Percentiles rank a stretch among this genome's conserved stretches.
Conservation (phyloP, 64 coral and sea anemone species). For the Pocillopora damicornis region DNA sequence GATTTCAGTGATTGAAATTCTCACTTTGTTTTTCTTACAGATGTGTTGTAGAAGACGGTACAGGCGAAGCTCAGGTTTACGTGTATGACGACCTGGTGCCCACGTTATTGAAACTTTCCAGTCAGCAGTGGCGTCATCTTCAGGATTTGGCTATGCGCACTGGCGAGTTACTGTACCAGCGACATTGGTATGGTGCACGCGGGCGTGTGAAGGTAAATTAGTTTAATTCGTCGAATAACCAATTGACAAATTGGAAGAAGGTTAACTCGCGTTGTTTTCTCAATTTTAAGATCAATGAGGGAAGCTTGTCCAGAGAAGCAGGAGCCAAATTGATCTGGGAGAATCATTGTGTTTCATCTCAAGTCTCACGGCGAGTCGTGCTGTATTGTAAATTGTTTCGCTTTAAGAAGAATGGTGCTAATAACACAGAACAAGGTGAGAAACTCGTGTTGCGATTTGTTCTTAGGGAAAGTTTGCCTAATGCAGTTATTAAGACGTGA, state of each 20-base stretch:
- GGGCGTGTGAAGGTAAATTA: slow-evolving; percentile 3
- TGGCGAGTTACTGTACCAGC: slow-evolving; percentile 71
- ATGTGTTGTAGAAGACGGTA: slow-evolving; percentile 79
- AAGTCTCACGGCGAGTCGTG: slow-evolving; percentile 33
- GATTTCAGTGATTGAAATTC: too few relatives aligned
- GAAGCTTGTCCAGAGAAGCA: slow-evolving; percentile 22
- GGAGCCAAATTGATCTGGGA: slow-evolving; percentile 61
- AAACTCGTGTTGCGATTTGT: neutral
- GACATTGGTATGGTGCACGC: slow-evolving; percentile 29
- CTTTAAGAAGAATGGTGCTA: neutral
- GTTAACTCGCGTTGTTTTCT: neutral
- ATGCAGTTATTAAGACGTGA: too few relatives aligned
- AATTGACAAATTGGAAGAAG: neutral
- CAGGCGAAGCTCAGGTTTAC: slow-evolving; percentile 64
- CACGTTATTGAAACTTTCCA: slow-evolving; percentile 41
- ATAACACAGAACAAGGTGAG: slow-evolving; percentile 1
- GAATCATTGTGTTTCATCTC: slow-evolving; percentile 58
- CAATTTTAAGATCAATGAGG: slow-evolving; percentile 7
- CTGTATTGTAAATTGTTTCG: slow-evolving; percentile 58
- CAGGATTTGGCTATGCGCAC: slow-evolving; percentile 51
- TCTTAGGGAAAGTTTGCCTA: too few relatives aligned
- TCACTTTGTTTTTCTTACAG: neutral
- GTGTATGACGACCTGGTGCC: slow-evolving; percentile 60
- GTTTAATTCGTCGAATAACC: too few relatives aligned
- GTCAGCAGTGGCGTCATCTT: slow-evolving; percentile 53